These are phyloP conservation scores for Phrynosoma blainvillii DNA, from an alignment of 2,113 vertebrate species.

Conservation along the genomic window DNA sequence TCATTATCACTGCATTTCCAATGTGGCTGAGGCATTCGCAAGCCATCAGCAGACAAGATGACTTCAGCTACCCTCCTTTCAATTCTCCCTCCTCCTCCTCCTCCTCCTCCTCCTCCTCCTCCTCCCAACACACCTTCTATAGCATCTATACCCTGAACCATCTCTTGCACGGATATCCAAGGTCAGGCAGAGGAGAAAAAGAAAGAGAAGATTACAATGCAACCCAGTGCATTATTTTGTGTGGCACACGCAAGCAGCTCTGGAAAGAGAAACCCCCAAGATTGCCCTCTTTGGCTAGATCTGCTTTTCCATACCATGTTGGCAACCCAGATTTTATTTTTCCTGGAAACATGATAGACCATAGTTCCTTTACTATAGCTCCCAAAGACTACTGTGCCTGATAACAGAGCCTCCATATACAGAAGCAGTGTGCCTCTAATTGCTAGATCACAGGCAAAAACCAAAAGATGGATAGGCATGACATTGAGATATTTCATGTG, in stretches of 20 bases:
- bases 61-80: neutral
- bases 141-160: neutral
- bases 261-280: neutral
- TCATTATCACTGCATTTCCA: constrained; percentile 55
- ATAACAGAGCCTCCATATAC: neutral
- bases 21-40: constrained; percentile 45
- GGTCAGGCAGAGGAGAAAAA: neutral
- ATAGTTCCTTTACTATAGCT: neutral
- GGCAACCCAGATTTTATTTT: neutral
- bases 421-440: neutral
- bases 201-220: neutral
- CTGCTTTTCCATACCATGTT: constrained; percentile 30
- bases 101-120: neutral
- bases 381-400: no score
- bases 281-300: neutral
- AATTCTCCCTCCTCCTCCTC: neutral
- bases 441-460: neutral
- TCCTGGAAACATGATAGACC: neutral
- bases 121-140: neutral
- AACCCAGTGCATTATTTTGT: neutral
- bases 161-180: neutral
- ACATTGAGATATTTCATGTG: neutral
- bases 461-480: neutral
- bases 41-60: constrained; percentile 26
- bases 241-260: neutral